These are phyloP conservation scores for Tachysurus fulvidraco DNA, from an alignment of 2,113 vertebrate genomes.

Conservation along the genomic window DNA sequence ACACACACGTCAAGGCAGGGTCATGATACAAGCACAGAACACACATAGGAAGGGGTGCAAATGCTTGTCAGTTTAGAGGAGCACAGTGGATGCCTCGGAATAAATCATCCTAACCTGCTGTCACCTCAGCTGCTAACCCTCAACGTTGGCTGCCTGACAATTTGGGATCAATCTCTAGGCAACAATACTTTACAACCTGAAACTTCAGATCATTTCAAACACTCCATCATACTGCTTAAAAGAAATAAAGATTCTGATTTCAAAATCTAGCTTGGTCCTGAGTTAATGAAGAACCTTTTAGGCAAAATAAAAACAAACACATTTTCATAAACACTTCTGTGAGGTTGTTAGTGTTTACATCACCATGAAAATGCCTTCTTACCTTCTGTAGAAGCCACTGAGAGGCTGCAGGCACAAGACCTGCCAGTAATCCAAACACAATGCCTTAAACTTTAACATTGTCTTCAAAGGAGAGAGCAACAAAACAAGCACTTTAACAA, in stretches of 20 bases:
- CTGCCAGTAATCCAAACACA: slow-evolving; percentile 98
- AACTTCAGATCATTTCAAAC: background rate
- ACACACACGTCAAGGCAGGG: background rate
- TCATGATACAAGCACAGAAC: background rate
- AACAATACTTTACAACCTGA: background rate
- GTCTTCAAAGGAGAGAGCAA: slow-evolving; percentile 49
- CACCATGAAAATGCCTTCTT: slow-evolving; percentile 59
- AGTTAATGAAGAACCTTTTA: background rate
- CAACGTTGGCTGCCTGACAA: background rate
- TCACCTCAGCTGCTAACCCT: slow-evolving; percentile 24
- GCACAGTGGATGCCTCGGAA: slow-evolving; percentile 17
- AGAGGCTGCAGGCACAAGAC: slow-evolving; percentile 93
- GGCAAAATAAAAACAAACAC: background rate
- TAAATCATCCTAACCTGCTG: slow-evolving; percentile 33
- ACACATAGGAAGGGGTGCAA: slow-evolving; percentile 25
- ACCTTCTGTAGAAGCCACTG: slow-evolving; percentile 91
- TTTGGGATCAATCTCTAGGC: slow-evolving; percentile 11
- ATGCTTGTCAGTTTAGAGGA: slow-evolving; percentile 34
- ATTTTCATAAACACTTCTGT: background rate
- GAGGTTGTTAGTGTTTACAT: background rate
- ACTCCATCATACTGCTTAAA: background rate
- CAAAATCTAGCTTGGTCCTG: background rate
- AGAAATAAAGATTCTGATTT: background rate
- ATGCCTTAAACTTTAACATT: slow-evolving; percentile 95
- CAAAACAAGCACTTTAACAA: slow-evolving; percentile 17